Base-by-base conservation (phyloP, 30 jellyfish, hydroid and myxozoan genomes). In the Aurelia coerulea region DNA sequence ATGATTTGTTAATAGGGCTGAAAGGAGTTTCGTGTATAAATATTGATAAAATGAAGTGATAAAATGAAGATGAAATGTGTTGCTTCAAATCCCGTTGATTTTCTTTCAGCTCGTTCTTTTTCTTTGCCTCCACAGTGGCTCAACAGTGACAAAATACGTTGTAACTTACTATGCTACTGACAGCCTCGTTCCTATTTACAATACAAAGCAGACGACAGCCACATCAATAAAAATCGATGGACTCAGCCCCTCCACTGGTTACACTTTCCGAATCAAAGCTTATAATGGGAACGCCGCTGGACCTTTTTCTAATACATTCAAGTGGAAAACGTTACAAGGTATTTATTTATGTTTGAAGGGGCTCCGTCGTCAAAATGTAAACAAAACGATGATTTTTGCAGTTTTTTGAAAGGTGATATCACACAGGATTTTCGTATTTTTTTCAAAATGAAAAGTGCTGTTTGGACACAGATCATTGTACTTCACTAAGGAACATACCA, bases 111-210 rank as follows among this genome's bases (percentile, higher is more conserved):
- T 0, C 12, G 1, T 42, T 14, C 11, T 52, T 32, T 51, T 15
- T 6, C 56, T 10, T 62, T 67, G 62, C 19, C 60, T 7, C 17
- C 76, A 34, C 76, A 94, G 99, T 74, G 96, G 97, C 5, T 67
- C 99, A 23, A 18, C 75, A 1, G 92, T 90, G 37, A 77, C 97
- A 34, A 89, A 62, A 49, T 94, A 94, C 71, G 73, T 74, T 23
- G 90, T 94, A 1, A 72, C 63, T 62, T 94, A 89, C 88, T 32
- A 63, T 16, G 83, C 85, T 63, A 23, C 68, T 7, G 96, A 79
- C 17, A 70, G 51, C 46, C 17, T 88, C 34, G 73, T 88, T 3
- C 58, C 95, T 46, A 62, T 87, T 11, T 35, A 74, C 39, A 33
- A 60, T 14, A 68, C 82, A 41, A 15, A 18, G 10, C 90, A 51